These are phyloP conservation scores for Drosophila bocki DNA, from an alignment of 1,140 invertebrate species.

Conservation along the genomic window DNA sequence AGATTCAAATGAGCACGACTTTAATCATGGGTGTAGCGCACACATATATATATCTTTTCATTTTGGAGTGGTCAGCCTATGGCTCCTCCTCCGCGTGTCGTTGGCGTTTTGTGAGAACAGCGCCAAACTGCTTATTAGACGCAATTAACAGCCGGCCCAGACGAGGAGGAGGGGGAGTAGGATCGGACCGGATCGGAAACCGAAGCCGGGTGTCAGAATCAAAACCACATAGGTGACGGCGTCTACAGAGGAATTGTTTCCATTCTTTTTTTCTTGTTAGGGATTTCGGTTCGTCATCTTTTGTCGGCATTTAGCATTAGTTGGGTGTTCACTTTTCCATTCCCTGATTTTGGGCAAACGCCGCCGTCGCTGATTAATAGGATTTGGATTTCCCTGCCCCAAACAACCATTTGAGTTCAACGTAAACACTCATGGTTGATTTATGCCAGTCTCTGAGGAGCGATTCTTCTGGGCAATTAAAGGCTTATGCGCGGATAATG, in stretches of 20 bases:
- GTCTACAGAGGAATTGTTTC: conserved; percentile 25
- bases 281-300: conserved; percentile 71
- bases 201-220: conserved; percentile 60
- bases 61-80: conserved; percentile 46
- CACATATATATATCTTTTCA: conserved; percentile 12
- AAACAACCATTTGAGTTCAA: conserved; percentile 46
- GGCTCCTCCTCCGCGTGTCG: conserved; percentile 54
- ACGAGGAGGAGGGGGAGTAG: conserved; percentile 8
- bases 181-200: conserved; percentile 15
- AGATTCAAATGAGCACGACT: conserved; percentile 81
- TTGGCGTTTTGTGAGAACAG: conserved; percentile 82
- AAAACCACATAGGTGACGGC: conserved; percentile 53
- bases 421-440: conserved; percentile 54
- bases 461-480: conserved; percentile 65
- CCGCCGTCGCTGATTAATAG: conserved; percentile 71
- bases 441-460: conserved; percentile 47
- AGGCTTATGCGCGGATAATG: conserved; percentile 69
- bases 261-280: not conserved
- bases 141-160: conserved; percentile 75
- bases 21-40: conserved; percentile 69
- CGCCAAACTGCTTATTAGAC: conserved; percentile 82
- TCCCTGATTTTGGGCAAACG: conserved; percentile 35
- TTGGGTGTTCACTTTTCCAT: conserved; percentile 67
- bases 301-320: conserved; percentile 78
- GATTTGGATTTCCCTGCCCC: conserved; percentile 62